Base-by-base conservation (phyloP, 1,140 invertebrate species). In the Pantala flavescens region DNA sequence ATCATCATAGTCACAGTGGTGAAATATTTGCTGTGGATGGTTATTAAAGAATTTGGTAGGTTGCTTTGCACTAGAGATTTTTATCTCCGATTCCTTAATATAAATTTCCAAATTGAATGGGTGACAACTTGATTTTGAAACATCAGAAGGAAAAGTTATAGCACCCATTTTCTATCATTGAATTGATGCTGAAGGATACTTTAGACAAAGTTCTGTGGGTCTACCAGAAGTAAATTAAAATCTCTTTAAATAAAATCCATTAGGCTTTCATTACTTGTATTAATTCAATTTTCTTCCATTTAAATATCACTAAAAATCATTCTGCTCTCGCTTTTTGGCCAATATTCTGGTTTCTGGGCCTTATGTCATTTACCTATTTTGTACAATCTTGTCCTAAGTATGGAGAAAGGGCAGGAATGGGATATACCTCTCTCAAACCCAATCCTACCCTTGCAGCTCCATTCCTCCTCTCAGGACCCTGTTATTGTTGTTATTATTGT, bases 231-330 rank as follows among this genome's bases (percentile, higher is more conserved):
- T 63, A 12, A 63, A 63, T 63, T 63, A 63, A 63, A 63, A 63
- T 63, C 49, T 63, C 49, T 63, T 63, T 21, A 5, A 63, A 63
- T 63, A 1, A 63, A 63, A 63, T 3, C 12, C 49, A n/a, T 21
- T 63, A 63, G 49, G 49, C 49, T 63, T 63, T 63, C 49, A 63
- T 63, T 63, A 63, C 49, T 63, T 63, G 49, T 12, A 63, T 63
- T 36, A 63, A 7, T 21, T 63, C 49, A 63, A 63, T 63, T 63
- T 63, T 63, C 49, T 63, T 63, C 49, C 49, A 63, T 19, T 21
- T 7, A 63, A 3, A 7, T 63, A 12, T 63, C 49, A 63, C 49
- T 63, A 12, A 63, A 16, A 63, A 63, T 12, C 49, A 19, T 63
- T 63, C 14, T 63, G n/a, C 49, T 63, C 49, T 12, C 49, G 49